Conservation (phyloP, 2,113 vertebrate genomes). For the Nematolebias whitei region DNA sequence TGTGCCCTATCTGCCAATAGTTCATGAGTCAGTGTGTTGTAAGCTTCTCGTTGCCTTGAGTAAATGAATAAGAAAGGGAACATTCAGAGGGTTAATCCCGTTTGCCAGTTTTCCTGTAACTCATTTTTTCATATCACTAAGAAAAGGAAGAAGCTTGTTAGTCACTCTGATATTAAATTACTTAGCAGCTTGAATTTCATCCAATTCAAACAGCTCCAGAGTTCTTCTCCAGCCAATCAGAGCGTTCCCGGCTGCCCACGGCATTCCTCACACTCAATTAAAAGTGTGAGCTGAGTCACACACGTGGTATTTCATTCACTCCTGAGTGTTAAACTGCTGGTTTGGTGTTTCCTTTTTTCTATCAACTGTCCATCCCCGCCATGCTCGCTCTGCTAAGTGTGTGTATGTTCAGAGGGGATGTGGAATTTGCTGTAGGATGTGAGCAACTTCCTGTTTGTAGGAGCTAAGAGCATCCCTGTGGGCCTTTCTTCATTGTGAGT, state of each 20-base stretch:
- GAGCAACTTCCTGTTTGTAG: constrained; percentile 68
- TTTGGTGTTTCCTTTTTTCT: constrained; percentile 34
- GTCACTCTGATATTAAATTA: constrained; percentile 47
- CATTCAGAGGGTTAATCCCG: background rate
- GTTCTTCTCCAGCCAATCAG: constrained; percentile 46
- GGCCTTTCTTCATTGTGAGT: constrained; percentile 2
- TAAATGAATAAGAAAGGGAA: background rate
- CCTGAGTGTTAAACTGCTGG: constrained; percentile 26
- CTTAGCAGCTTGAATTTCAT: constrained; percentile 36
- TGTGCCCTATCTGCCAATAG: background rate
- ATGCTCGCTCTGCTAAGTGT: constrained; percentile 2
- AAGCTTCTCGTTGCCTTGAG: background rate
- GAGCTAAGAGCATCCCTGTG: constrained; percentile 19
- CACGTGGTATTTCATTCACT: constrained; percentile 59
- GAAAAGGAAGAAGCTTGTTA: constrained; percentile 40
- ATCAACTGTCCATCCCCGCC: constrained; percentile 16
- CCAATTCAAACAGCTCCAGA: constrained; percentile 34
- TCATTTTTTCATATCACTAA: constrained; percentile 12
- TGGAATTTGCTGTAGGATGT: constrained; percentile 57
- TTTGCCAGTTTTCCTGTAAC: constrained; percentile 49
- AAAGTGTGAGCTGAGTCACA: constrained; percentile 4
- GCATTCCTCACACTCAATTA: constrained; percentile 44
- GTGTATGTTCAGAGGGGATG: constrained; percentile 12
- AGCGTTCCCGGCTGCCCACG: constrained; percentile 9
- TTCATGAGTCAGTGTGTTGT: constrained; percentile 30